A percentile compares a stretch with the other conserved stretches of the same genome.
Evolutionary conservation across 2,113 vertebrate species (phyloP).

Genomic region (Coptodon bakossiorum): DNA sequence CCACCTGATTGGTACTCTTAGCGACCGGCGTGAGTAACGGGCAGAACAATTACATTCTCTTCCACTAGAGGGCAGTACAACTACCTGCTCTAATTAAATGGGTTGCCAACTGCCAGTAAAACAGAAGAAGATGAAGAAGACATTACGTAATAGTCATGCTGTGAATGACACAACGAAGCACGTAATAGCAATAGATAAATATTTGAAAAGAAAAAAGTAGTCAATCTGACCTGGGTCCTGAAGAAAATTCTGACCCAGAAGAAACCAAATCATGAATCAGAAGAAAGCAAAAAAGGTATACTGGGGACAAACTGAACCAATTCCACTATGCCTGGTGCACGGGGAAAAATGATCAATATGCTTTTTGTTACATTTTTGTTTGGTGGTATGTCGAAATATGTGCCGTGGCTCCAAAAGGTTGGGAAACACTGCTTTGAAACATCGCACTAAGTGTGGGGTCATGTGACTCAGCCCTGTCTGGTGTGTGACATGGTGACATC

Average conservation of each 20-base stretch:
- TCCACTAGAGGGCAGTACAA: background rate
- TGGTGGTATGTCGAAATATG: background rate
- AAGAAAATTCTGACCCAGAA: background rate
- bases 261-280: background rate
- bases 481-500: background rate
- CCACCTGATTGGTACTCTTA: background rate
- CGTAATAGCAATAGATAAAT: background rate
- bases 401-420: background rate
- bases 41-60: background rate
- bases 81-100: background rate
- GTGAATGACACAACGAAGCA: background rate
- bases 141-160: background rate
- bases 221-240: background rate
- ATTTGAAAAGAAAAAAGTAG: background rate
- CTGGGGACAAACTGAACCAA: background rate
- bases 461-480: background rate
- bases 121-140: fast-evolving
- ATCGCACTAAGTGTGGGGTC: background rate
- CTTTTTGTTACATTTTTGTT: background rate
- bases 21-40: fast-evolving
- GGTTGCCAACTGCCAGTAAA: background rate
- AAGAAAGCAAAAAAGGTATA: background rate
- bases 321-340: background rate
- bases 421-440: background rate
- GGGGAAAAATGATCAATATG: background rate